These are phyloP conservation scores for Trichonephila inaurata DNA, from an alignment of 1,140 invertebrate genomes.

Conservation along the genomic window DNA sequence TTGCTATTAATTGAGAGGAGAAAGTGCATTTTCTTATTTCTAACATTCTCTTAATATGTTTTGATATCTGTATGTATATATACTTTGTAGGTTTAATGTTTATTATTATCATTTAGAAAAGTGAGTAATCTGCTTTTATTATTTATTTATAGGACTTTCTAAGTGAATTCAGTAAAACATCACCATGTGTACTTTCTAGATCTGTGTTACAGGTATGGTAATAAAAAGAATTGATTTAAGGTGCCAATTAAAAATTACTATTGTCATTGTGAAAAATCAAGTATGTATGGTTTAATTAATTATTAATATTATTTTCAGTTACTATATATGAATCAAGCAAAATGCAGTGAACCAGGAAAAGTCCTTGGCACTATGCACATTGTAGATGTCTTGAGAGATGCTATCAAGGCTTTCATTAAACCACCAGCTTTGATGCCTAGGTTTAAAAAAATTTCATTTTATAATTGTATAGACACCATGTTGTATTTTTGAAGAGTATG, in stretches of 20 bases:
- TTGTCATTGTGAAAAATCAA: background rate
- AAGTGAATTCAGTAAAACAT: conserved; percentile 92
- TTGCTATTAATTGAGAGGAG: too few species aligned
- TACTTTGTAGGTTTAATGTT: too few species aligned
- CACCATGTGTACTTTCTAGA: conserved; percentile 95
- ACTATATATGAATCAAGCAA: conserved; percentile 78
- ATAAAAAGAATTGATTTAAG: background rate
- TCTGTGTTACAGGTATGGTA: conserved; percentile 90
- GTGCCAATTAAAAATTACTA: background rate
- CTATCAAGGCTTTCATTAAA: conserved; percentile 91
- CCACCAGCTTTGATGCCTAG: conserved; percentile 85
- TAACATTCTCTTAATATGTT: too few species aligned
- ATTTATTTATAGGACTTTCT: conserved; percentile 90
- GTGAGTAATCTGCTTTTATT: background rate
- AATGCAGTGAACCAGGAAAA: conserved; percentile 77
- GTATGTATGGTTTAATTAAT: background rate
- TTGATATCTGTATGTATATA: too few species aligned
- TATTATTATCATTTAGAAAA: too few species aligned
- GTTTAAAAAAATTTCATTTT: background rate
- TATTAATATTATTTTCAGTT: conserved; percentile 78
- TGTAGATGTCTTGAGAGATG: conserved; percentile 91
- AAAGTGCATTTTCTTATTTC: too few species aligned
- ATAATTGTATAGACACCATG: background rate
- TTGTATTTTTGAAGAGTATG: too few species aligned
- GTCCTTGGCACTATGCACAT: conserved; percentile 83